Evolutionary conservation across 2,797 vertebrate species (phyloP).

Genomic region (Acipenser ruthenus): DNA sequence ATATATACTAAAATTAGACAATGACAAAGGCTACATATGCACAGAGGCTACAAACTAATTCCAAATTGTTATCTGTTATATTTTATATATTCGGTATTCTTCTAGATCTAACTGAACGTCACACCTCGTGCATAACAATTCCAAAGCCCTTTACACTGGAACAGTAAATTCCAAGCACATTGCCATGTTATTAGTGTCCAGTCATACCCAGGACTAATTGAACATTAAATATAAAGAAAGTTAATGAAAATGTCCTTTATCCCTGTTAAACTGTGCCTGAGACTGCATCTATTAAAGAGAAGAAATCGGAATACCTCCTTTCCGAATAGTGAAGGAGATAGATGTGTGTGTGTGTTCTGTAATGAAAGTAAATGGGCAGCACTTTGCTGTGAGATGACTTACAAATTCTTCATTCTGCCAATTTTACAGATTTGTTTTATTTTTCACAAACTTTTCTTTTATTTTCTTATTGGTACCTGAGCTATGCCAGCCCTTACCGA

Average conservation of each 20-base stretch:
- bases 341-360: conserved; percentile 52
- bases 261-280: conserved; percentile 75
- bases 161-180: conserved; percentile 73
- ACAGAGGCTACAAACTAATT: not conserved
- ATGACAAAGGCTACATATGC: conserved; percentile 6
- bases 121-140: conserved; percentile 56
- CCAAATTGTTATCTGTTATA: no score
- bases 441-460: conserved; percentile 1
- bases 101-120: conserved; percentile 25
- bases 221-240: conserved; percentile 82
- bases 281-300: conserved; percentile 73
- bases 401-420: conserved; percentile 49
- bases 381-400: conserved; percentile 42
- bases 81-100: no score
- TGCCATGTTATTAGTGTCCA: conserved; percentile 74
- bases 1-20: conserved; percentile 26
- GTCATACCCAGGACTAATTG: conserved; percentile 77
- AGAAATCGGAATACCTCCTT: conserved; percentile 58
- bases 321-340: conserved; percentile 49
- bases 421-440: conserved; percentile 32
- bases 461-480: no score
- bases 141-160: conserved; percentile 57
- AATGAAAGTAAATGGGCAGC: conserved; percentile 39
- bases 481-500: no score
- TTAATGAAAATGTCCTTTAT: conserved; percentile 83